Base-by-base conservation (phyloP, 2,113 vertebrate genomes). In the Ahaetulla prasina region DNA sequence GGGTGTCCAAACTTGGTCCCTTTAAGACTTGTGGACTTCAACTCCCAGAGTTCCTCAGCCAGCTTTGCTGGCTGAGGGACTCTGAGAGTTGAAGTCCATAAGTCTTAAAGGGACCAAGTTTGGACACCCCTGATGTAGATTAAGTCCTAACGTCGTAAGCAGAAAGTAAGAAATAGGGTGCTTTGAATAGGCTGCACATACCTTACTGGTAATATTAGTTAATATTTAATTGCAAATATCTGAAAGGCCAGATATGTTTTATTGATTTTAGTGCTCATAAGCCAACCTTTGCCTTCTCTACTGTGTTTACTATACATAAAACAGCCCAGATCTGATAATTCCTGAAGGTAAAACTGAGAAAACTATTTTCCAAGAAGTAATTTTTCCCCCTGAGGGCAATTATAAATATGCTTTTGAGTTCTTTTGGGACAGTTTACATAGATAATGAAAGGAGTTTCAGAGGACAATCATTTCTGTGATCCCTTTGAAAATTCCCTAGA, bases 391-490 rank as follows among this genome's bases (percentile, higher is more conserved):
- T 30, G 93, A 93, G 54, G 53, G 47, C 53, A 11, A 91, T 93
- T 88, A 35, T 92, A 68, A 8, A 43, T 88, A 94, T 30, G 16
- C n/a, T 57, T 92, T 47, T 93, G 91, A 94, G 85, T 91, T 74
- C 91, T 0, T 52, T 85, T 63, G 85, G 35, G 86, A 43, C 84
- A 91, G 88, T 91, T 91, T 93, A 85, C 35, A 55, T 60, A 94
- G 92, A 50, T 11, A 0, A 63, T 93, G 80, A 91, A 47, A 93
- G 90, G 35, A 25, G 6, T 30, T 53, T 39, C 18, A 30, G 45
- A 89, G 11, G 43, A 88, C 74, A 55, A 20, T 89, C 92, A 86
- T 89, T n/a, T 89, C 93, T 84, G 43, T 91, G 85, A 12, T 53
- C 92, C 1, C 22, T 87, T 93, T 85, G 63, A 85, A 91, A 85